Conservation (phyloP, 1,140 invertebrate species). For the Acromyrmex echinatior region DNA sequence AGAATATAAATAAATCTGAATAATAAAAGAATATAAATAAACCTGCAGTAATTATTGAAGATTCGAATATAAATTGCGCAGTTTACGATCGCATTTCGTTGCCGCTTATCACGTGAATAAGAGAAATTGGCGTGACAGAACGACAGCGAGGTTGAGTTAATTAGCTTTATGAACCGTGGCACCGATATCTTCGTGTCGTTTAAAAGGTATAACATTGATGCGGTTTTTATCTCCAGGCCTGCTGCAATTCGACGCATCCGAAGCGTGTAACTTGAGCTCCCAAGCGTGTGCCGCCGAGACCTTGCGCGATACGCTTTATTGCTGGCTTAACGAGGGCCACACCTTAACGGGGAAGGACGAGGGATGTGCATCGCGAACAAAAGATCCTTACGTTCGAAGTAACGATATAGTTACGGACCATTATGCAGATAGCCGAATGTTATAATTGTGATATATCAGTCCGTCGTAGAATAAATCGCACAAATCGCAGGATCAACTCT, state of each 20-base stretch:
- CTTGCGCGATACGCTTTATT: conserved; percentile 74
- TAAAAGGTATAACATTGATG: conserved; percentile 15
- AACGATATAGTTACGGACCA: conserved; percentile 74
- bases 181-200: neutral
- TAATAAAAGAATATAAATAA: neutral
- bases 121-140: neutral
- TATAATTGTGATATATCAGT: conserved; percentile 64
- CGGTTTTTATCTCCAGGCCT: conserved; percentile 48
- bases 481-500: conserved; percentile 5
- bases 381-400: conserved; percentile 68
- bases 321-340: conserved; percentile 73
- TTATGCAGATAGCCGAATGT: conserved; percentile 69
- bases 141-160: neutral
- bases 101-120: neutral
- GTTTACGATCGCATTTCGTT: neutral
- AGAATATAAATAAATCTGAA: neutral
- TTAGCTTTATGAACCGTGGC: conserved; percentile 8
- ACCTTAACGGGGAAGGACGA: conserved; percentile 64
- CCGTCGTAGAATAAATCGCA: neutral
- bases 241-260: conserved; percentile 41
- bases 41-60: neutral
- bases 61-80: neutral
- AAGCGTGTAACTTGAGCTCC: conserved; percentile 67
- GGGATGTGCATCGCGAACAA: conserved; percentile 73
- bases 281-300: conserved; percentile 64